phyloP scores from a whole-genome alignment of 1,140 invertebrate genomes.

The Drosophila littoralis region DNA sequence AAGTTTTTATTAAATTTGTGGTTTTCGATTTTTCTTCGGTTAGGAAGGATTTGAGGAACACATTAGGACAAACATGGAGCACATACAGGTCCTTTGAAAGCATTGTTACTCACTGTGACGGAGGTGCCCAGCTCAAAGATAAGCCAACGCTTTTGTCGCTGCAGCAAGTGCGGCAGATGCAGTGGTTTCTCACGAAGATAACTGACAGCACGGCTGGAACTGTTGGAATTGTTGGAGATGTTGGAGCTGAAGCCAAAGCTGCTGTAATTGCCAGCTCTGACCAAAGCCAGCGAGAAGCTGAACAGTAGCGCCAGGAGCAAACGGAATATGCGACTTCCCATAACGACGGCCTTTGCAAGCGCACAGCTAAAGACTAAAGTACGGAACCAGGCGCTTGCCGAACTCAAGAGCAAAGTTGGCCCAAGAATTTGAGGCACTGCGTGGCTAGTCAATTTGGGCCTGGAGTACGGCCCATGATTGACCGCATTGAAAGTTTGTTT shows the following conservation, averaged over 20 bases:
- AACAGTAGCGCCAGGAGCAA: slow-evolving; percentile 18
- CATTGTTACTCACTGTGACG: slow-evolving; percentile 49
- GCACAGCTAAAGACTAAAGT: slow-evolving; percentile 7
- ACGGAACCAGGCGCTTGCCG: neutral
- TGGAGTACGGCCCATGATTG: slow-evolving; percentile 22
- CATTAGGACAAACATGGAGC: too few relatives aligned
- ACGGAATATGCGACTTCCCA: slow-evolving; percentile 36
- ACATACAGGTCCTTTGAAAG: neutral
- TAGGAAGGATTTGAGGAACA: neutral
- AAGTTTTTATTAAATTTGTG: too few relatives aligned
- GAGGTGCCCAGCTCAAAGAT: slow-evolving; percentile 60
- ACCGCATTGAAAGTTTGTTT: slow-evolving; percentile 51
- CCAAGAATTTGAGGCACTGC: slow-evolving; percentile 23
- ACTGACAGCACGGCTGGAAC: slow-evolving; percentile 33
- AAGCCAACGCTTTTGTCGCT: slow-evolving; percentile 67
- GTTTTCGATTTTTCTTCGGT: too few relatives aligned
- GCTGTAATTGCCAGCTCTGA: slow-evolving; percentile 4
- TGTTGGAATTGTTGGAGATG: slow-evolving; percentile 6
- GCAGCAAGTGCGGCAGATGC: slow-evolving; percentile 39
- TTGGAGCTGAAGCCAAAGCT: neutral
- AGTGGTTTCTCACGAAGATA: slow-evolving; percentile 46
- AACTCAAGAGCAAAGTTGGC: slow-evolving; percentile 3
- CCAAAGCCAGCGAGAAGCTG: slow-evolving; percentile 7
- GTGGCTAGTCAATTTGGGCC: slow-evolving; percentile 55
- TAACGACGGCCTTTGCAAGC: slow-evolving; percentile 28